Conservation (phyloP, 2,888 invertebrate species). For the Creontiades dilutus region DNA sequence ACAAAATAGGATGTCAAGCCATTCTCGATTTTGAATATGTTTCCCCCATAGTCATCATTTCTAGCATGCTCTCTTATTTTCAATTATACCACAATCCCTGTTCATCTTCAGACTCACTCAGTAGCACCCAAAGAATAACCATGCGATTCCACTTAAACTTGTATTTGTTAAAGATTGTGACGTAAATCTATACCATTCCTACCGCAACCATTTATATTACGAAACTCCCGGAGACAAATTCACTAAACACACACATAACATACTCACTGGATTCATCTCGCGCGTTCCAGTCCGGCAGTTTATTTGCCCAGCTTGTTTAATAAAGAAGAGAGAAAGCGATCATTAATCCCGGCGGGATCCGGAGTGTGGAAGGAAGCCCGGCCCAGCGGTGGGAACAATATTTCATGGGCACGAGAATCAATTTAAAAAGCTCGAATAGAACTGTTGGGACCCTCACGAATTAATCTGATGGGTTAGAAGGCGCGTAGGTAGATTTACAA, state of each 20-base stretch:
- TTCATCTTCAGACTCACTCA: too few species aligned
- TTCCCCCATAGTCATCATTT: too few species aligned
- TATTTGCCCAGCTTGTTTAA: not conserved
- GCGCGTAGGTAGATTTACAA: constrained; percentile 25
- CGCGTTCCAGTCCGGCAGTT: not conserved
- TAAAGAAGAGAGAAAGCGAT: constrained; percentile 6
- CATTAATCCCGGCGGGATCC: not conserved
- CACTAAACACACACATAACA: not conserved
- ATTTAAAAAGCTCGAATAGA: not conserved
- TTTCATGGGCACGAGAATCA: constrained; percentile 5
- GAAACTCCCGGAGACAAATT: too few species aligned
- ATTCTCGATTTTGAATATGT: too few species aligned
- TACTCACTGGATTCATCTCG: not conserved
- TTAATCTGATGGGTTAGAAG: not conserved
- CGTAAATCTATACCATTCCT: too few species aligned
- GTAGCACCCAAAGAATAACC: too few species aligned
- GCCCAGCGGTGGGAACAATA: not conserved
- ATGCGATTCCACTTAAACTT: too few species aligned
- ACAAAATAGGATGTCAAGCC: too few species aligned
- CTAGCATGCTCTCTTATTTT: too few species aligned
- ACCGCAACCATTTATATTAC: too few species aligned
- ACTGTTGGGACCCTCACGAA: constrained; percentile 25
- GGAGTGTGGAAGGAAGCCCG: constrained; percentile 7
- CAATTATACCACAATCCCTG: too few species aligned
- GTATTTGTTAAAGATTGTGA: too few species aligned